Evolutionary conservation across 2,113 vertebrate species (phyloP).

Genomic region (Amphiprion percula): DNA sequence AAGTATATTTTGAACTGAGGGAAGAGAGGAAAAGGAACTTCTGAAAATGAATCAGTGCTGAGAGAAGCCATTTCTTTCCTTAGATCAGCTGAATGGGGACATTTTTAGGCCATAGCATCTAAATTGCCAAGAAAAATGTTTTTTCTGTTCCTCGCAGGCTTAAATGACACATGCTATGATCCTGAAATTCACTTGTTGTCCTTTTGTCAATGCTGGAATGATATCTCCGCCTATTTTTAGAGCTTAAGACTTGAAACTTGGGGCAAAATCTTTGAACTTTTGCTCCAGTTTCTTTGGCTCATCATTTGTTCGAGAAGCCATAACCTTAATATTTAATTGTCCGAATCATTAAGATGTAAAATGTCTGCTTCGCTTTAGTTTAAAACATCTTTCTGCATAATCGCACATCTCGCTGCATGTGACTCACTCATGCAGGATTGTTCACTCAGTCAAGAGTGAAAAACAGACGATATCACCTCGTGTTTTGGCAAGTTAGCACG

Average conservation of each 20-base stretch:
- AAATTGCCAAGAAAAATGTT: constrained; percentile 31
- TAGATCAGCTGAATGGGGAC: constrained; percentile 53
- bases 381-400: constrained; percentile 45
- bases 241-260: constrained; percentile 11
- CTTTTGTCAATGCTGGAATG: not conserved
- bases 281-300: constrained; percentile 36
- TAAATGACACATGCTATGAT: constrained; percentile 40
- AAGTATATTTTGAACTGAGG: constrained; percentile 17
- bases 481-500: constrained; percentile 30
- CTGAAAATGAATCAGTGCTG: constrained; percentile 44
- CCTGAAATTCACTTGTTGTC: not conserved
- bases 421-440: constrained; percentile 17
- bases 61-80: constrained; percentile 39
- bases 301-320: constrained; percentile 4
- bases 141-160: constrained; percentile 24
- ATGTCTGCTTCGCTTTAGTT: constrained; percentile 41
- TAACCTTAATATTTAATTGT: constrained; percentile 53
- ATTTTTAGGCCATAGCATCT: constrained; percentile 53
- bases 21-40: constrained; percentile 3
- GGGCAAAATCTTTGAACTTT: constrained; percentile 53
- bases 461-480: constrained; percentile 38
- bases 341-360: constrained; percentile 30
- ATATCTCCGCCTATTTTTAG: constrained; percentile 37
- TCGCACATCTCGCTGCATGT: constrained; percentile 12
- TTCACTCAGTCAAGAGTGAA: constrained; percentile 35